phyloP scores from a whole-genome alignment of 2,797 vertebrate species.

The Parotocinclus haroldoi region DNA sequence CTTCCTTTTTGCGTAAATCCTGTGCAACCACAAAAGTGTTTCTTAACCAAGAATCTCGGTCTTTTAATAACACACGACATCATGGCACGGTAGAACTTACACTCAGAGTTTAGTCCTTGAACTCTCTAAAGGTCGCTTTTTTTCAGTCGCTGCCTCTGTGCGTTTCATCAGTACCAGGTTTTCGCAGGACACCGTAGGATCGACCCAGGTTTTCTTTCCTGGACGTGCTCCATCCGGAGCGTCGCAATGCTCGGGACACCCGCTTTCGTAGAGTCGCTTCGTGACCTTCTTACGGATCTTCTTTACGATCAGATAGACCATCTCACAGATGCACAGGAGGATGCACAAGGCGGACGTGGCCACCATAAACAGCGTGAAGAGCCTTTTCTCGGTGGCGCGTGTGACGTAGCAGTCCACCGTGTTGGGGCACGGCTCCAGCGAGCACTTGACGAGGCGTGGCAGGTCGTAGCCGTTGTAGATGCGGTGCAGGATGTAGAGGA shows the following conservation, averaged over 20 bases:
- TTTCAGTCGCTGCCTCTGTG: background rate
- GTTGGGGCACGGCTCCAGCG: constrained; percentile 81
- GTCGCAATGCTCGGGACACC: too few species aligned
- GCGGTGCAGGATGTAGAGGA: constrained; percentile 81
- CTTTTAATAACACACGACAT: too few species aligned
- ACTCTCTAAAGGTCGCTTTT: background rate
- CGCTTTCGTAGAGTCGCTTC: too few species aligned
- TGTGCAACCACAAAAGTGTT: too few species aligned
- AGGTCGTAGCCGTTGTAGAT: constrained; percentile 82
- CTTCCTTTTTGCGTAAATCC: too few species aligned
- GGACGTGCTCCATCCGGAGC: background rate
- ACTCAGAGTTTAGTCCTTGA: too few species aligned
- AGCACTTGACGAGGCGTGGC: constrained; percentile 77
- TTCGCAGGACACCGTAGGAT: constrained; percentile 47
- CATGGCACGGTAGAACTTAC: too few species aligned
- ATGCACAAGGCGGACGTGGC: constrained; percentile 75
- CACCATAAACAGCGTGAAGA: constrained; percentile 92
- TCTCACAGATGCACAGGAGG: constrained; percentile 82
- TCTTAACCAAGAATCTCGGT: too few species aligned
- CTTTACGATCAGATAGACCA: constrained; percentile 79
- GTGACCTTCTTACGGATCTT: constrained; percentile 59
- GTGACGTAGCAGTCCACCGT: constrained; percentile 88
- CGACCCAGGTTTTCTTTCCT: constrained; percentile 47
- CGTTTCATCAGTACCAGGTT: constrained; percentile 46
- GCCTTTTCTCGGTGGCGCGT: constrained; percentile 85